A percentile compares a stretch with the other conserved stretches of the same genome.
Conservation (phyloP, 2,888 invertebrate genomes). For the Hybos culiciformis region DNA sequence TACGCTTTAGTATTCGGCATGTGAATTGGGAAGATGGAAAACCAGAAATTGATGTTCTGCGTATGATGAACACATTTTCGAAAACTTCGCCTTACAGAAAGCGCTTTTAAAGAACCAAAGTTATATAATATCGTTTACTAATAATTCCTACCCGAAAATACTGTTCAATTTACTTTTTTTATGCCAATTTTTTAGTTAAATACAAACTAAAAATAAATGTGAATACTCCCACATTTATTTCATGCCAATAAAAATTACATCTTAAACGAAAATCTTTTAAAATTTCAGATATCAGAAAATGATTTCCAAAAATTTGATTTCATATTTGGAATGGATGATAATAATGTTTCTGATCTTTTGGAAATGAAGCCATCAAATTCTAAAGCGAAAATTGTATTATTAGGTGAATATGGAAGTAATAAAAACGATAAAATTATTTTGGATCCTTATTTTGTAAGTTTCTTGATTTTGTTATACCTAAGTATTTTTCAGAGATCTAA, state of each 20-base stretch:
- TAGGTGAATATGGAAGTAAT: slow-evolving; percentile 71
- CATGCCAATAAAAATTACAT: too few relatives aligned
- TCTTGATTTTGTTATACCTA: neutral
- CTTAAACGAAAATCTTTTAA: too few relatives aligned
- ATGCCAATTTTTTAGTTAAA: too few relatives aligned
- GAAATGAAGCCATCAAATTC: slow-evolving; percentile 43
- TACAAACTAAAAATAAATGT: neutral
- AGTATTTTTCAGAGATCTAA: slow-evolving; percentile 1
- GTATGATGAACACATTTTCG: too few relatives aligned
- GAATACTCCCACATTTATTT: neutral
- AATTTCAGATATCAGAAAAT: slow-evolving; percentile 47
- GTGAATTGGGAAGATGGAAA: too few relatives aligned
- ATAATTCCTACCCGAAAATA: too few relatives aligned
- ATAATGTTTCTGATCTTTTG: slow-evolving; percentile 57
- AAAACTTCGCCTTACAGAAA: too few relatives aligned
- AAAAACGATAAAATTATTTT: slow-evolving; percentile 57
- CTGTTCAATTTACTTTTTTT: too few relatives aligned
- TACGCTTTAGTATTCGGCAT: too few relatives aligned
- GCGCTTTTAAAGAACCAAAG: too few relatives aligned
- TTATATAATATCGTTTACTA: too few relatives aligned
- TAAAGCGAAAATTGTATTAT: slow-evolving; percentile 56
- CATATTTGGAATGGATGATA: slow-evolving; percentile 88
- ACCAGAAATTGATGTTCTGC: too few relatives aligned
- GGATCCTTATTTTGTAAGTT: slow-evolving; percentile 83
- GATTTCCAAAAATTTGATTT: slow-evolving; percentile 71